These are phyloP conservation scores for Drosophila guanche DNA, from an alignment of 1,140 invertebrate species.

Conservation along the genomic window DNA sequence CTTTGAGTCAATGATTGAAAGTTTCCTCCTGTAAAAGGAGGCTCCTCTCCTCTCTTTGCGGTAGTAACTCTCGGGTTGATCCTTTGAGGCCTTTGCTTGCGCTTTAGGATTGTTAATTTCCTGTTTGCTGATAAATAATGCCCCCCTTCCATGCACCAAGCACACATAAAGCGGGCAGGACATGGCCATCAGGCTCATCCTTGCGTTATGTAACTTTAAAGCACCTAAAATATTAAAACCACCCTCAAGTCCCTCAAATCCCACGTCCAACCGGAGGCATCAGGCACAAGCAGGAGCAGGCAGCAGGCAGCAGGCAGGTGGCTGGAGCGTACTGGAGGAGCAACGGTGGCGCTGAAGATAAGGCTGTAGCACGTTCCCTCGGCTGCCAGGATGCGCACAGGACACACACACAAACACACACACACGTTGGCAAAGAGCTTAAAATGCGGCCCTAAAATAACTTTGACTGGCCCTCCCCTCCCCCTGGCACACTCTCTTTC, in stretches of 20 bases:
- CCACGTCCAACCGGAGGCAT: slow-evolving; percentile 11
- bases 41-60: neutral
- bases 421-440: slow-evolving; percentile 79
- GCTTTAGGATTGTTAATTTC: slow-evolving; percentile 63
- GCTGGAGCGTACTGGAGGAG: slow-evolving; percentile 57
- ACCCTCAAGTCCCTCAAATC: slow-evolving; percentile 47
- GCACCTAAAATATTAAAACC: slow-evolving; percentile 81
- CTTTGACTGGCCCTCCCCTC: slow-evolving; percentile 75
- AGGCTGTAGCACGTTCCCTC: slow-evolving; percentile 52
- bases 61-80: slow-evolving; percentile 8
- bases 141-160: slow-evolving; percentile 16
- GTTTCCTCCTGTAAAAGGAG: neutral
- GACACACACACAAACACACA: too few relatives aligned
- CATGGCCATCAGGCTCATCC: slow-evolving; percentile 29
- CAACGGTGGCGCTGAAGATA: slow-evolving; percentile 55
- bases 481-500: neutral
- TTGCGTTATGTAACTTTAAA: slow-evolving; percentile 73
- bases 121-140: slow-evolving; percentile 82
- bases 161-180: slow-evolving; percentile 9
- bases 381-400: slow-evolving; percentile 56
- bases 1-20: neutral
- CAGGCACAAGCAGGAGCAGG: neutral
- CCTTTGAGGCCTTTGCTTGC: neutral
- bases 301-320: slow-evolving; percentile 5
- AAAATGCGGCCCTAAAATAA: slow-evolving; percentile 82